A percentile compares a stretch with the other conserved stretches of the same genome.
Conservation (phyloP, 2,113 vertebrate species). For the Dasyornis broadbenti region DNA sequence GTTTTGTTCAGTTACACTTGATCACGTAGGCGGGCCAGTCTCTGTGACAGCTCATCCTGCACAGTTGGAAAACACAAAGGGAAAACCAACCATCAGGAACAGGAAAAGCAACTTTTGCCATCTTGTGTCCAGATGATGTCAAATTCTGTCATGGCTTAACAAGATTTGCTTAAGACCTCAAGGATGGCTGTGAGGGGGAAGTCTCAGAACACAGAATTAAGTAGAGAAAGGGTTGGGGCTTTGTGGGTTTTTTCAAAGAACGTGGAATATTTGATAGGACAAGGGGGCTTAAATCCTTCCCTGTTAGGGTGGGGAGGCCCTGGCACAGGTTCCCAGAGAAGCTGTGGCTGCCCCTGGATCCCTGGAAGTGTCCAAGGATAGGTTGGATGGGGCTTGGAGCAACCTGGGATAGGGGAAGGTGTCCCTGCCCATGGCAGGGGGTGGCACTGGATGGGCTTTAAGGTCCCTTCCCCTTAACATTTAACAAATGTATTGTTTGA, state of each 20-base stretch:
- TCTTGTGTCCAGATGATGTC: fast-evolving
- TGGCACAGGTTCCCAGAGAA: not conserved
- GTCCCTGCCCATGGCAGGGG: not conserved
- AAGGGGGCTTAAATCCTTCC: not conserved
- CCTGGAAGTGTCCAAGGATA: not conserved
- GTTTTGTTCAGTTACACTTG: conserved; percentile 74
- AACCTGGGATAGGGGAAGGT: fast-evolving
- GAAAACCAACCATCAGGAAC: not conserved
- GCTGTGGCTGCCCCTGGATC: not conserved
- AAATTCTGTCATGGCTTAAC: not conserved
- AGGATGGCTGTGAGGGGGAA: not conserved
- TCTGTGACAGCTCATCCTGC: conserved; percentile 92
- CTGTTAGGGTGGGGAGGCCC: not conserved
- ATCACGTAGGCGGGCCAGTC: conserved; percentile 90
- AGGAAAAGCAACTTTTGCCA: not conserved
- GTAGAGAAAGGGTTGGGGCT: not conserved
- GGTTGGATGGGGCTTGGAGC: fast-evolving
- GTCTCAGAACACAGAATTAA: not conserved
- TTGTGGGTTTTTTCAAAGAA: not conserved
- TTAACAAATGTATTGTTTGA: not conserved
- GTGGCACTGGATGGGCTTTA: not conserved
- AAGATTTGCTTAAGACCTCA: not conserved
- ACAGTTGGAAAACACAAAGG: not conserved
- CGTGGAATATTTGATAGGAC: not conserved
- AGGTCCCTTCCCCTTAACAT: not conserved